Percentiles rank a stretch among this genome's conserved stretches.
Conservation (phyloP, 2,797 vertebrate species). For the Mallotus villosus region DNA sequence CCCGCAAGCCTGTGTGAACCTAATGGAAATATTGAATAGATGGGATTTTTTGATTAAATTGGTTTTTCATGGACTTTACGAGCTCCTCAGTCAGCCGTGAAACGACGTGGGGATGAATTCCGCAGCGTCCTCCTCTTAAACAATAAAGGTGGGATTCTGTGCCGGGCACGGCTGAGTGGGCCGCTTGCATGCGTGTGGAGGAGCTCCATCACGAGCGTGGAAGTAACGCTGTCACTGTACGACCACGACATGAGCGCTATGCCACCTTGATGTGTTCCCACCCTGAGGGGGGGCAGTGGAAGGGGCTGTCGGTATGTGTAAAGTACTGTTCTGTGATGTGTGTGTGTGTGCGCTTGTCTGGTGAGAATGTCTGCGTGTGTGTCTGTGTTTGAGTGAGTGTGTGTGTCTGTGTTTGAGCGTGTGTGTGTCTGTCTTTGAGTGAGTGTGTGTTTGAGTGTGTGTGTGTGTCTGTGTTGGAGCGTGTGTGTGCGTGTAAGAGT, state of each 20-base stretch:
- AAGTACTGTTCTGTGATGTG: not conserved
- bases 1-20: not conserved
- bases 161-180: not conserved
- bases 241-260: not conserved
- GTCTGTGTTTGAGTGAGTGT: not conserved
- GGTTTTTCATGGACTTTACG: conserved; percentile 7
- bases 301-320: conserved; percentile 14
- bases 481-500: conserved; percentile 22
- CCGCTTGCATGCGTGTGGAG: not conserved
- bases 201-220: not conserved
- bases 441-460: not conserved
- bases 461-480: conserved; percentile 12
- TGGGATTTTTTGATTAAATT: conserved; percentile 19
- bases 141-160: not conserved
- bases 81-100: conserved; percentile 10
- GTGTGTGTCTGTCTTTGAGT: not conserved
- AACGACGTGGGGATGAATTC: conserved; percentile 16
- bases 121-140: conserved; percentile 9
- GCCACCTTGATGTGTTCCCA: conserved; percentile 14
- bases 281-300: conserved; percentile 13
- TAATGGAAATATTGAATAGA: conserved; percentile 8
- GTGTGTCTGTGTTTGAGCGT: not conserved
- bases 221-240: not conserved
- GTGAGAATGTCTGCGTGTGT: not conserved
- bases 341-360: not conserved